A percentile compares a stretch with the other conserved stretches of the same genome.
Evolutionary conservation across 2,797 vertebrate genomes (phyloP).

Genomic region (Mus spretus): DNA sequence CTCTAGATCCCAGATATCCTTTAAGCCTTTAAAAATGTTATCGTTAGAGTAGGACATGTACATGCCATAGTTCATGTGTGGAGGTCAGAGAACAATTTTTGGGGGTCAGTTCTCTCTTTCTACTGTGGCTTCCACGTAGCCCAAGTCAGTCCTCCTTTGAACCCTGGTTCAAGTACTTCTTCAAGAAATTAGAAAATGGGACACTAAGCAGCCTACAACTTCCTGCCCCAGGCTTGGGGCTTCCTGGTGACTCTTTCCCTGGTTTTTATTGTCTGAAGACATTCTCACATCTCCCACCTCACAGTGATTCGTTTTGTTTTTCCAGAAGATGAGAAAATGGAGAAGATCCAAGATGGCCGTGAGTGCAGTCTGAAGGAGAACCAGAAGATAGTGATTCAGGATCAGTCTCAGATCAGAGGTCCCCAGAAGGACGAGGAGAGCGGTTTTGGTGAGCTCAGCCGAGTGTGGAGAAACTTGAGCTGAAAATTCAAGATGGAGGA

Average conservation of each 20-base stretch:
- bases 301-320: constrained; percentile 67
- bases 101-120: neutral
- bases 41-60: neutral
- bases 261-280: constrained; percentile 37
- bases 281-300: neutral
- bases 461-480: constrained; percentile 55
- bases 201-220: neutral
- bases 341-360: constrained; percentile 63
- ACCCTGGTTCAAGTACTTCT: neutral
- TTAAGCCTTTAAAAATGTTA: neutral
- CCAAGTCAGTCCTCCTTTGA: neutral
- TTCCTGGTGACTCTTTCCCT: neutral
- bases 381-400: constrained; percentile 70
- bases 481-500: constrained; percentile 51
- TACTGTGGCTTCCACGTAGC: neutral
- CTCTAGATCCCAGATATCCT: neutral
- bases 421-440: constrained; percentile 70
- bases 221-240: constrained; percentile 25
- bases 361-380: constrained; percentile 73
- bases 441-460: constrained; percentile 80
- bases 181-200: constrained; percentile 40
- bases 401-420: constrained; percentile 66
- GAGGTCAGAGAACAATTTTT: neutral
- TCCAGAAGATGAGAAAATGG: constrained; percentile 75
- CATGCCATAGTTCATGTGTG: too few relatives aligned